Conservation (phyloP, 2,888 invertebrate genomes). For the Chrysodeixis includens region DNA sequence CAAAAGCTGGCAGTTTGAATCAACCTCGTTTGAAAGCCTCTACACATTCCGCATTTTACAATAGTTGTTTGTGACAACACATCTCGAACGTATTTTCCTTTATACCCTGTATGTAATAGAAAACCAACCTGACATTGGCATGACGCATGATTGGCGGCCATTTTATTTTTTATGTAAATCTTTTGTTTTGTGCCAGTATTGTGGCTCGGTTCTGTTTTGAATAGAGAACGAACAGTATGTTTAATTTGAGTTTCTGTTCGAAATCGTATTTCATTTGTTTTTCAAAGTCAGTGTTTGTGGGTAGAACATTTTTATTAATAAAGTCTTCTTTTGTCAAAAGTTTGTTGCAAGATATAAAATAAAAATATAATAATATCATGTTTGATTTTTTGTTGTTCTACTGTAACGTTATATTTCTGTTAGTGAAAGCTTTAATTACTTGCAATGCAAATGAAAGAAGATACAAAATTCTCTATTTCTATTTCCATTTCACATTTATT, state of each 20-base stretch:
- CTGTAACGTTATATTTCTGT: no score
- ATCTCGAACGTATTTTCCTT: constrained; percentile 20
- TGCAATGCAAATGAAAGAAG: no score
- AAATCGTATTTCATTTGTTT: neutral
- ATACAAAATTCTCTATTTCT: no score
- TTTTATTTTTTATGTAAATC: constrained; percentile 33
- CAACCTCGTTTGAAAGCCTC: neutral
- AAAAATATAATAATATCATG: no score
- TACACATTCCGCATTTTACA: constrained; percentile 3
- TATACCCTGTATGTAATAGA: constrained; percentile 7
- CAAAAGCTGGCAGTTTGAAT: no score
- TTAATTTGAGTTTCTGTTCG: neutral
- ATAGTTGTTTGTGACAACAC: constrained; percentile 29
- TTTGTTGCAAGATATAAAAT: no score
- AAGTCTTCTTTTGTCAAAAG: no score
- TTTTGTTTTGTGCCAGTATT: constrained; percentile 14
- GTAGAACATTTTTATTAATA: no score
- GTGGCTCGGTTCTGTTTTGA: neutral
- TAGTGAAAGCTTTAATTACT: no score
- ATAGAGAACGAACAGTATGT: neutral
- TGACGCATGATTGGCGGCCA: constrained; percentile 33
- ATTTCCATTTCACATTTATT: no score
- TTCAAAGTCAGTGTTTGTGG: no score
- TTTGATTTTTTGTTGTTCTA: no score
- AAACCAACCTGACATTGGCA: constrained; percentile 16